A percentile compares a stretch with the other conserved stretches of the same genome.
These are phyloP conservation scores for Spialia ferax DNA, from an alignment of 2,888 invertebrate genomes.

Conservation along the genomic window DNA sequence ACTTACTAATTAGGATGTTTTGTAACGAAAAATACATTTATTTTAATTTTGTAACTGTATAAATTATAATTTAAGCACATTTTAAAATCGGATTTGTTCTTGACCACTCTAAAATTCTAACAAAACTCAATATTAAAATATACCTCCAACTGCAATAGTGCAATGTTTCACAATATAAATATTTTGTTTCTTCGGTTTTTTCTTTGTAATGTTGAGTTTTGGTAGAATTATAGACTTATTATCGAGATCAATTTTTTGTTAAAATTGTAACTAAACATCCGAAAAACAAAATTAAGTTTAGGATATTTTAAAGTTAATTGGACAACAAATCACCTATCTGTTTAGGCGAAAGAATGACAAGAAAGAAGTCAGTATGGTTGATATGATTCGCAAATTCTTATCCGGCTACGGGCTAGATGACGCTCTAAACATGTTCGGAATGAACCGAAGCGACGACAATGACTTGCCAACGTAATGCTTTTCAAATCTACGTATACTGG, in stretches of 20 bases:
- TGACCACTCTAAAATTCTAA: background rate
- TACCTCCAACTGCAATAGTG: too few relatives aligned
- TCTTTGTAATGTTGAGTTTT: background rate
- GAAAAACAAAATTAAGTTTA: background rate
- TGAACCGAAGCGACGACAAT: constrained; percentile 56
- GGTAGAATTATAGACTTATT: too few relatives aligned
- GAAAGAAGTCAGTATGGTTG: constrained; percentile 63
- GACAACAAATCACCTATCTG: constrained; percentile 57
- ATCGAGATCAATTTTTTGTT: background rate
- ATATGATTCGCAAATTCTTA: constrained; percentile 76
- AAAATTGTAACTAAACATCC: too few relatives aligned
- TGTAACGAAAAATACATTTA: background rate
- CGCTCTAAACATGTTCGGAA: constrained; percentile 70
- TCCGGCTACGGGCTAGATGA: constrained; percentile 74
- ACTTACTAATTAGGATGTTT: background rate
- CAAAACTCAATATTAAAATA: too few relatives aligned
- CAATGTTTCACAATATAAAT: too few relatives aligned
- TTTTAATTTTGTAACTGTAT: background rate
- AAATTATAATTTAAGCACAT: too few relatives aligned
- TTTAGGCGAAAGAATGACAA: constrained; percentile 67
- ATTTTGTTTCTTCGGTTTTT: background rate
- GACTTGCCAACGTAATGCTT: constrained; percentile 69
- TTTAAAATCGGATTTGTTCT: too few relatives aligned
- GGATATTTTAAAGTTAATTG: constrained; percentile 11
- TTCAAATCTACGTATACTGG: constrained; percentile 33